phyloP scores from a whole-genome alignment of 30 jellyfish, hydroid and myxozoan species.

The Nemopilema nomurai region DNA sequence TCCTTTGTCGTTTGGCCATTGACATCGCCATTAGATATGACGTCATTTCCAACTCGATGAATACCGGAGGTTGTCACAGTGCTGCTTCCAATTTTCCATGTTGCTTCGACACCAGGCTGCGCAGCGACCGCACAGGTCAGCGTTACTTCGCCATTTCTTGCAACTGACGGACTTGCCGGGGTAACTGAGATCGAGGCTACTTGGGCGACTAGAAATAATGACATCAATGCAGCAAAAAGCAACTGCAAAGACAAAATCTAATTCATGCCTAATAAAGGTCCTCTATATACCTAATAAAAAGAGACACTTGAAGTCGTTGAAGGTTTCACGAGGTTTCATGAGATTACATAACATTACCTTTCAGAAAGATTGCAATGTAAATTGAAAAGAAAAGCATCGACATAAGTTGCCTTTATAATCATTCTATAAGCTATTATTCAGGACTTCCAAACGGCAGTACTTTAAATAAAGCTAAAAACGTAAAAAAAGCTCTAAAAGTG shows the following conservation, averaged over 20 bases:
- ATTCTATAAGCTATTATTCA: too few species aligned
- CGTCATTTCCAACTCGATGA: conserved; percentile 26
- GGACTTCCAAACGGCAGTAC: too few species aligned
- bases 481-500: too few species aligned
- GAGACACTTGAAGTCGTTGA: too few species aligned
- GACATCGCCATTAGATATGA: background rate
- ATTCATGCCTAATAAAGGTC: background rate
- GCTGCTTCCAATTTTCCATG: conserved; percentile 25
- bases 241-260: background rate
- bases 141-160: conserved; percentile 20
- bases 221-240: background rate
- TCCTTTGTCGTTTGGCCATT: conserved; percentile 18
- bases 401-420: too few species aligned
- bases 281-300: too few species aligned
- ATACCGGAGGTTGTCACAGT: conserved; percentile 10
- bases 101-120: conserved; percentile 30
- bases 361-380: too few species aligned
- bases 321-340: too few species aligned
- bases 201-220: conserved; percentile 10
- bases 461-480: too few species aligned
- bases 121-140: conserved; percentile 43
- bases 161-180: conserved; percentile 11
- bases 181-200: conserved; percentile 12
- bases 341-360: too few species aligned
- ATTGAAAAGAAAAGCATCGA: too few species aligned